Evolutionary conservation across 2,797 vertebrate species (phyloP).

Genomic region (Cirrhinus mrigala): DNA sequence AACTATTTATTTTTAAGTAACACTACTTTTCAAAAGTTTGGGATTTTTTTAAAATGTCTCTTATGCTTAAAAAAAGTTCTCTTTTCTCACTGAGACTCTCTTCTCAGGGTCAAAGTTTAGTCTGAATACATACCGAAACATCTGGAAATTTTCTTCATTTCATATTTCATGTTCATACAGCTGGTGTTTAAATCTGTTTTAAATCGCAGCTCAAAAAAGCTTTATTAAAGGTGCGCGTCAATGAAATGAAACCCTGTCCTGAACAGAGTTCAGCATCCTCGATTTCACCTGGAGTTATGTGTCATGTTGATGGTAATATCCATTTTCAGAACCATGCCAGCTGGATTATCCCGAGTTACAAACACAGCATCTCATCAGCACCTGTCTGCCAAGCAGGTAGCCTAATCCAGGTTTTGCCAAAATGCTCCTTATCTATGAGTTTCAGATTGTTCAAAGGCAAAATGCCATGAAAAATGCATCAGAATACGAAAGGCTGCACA

Average conservation of each 20-base stretch:
- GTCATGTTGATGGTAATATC: conserved; percentile 33
- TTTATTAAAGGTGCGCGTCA: conserved; percentile 26
- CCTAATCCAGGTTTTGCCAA: conserved; percentile 49
- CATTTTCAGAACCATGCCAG: conserved; percentile 49
- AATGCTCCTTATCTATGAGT: conserved; percentile 14
- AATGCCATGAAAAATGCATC: neutral
- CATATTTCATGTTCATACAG: neutral
- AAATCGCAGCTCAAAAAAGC: conserved; percentile 6
- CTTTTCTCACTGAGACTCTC: no score
- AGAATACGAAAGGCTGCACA: neutral
- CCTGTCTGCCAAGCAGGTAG: conserved; percentile 36
- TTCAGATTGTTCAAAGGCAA: conserved; percentile 12
- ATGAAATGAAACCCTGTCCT: conserved; percentile 36
- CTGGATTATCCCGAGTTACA: conserved; percentile 52
- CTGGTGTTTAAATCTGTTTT: conserved; percentile 8
- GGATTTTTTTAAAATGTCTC: no score
- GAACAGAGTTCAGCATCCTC: conserved; percentile 33
- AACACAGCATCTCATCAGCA: conserved; percentile 44
- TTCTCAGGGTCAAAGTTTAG: no score
- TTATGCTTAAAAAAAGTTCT: no score
- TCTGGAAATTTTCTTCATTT: neutral
- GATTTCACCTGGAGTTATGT: conserved; percentile 45
- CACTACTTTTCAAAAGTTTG: no score
- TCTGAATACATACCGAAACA: no score
- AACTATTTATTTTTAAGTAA: neutral